phyloP scores from a whole-genome alignment of 2,888 invertebrate genomes.

The Troides helena region DNA sequence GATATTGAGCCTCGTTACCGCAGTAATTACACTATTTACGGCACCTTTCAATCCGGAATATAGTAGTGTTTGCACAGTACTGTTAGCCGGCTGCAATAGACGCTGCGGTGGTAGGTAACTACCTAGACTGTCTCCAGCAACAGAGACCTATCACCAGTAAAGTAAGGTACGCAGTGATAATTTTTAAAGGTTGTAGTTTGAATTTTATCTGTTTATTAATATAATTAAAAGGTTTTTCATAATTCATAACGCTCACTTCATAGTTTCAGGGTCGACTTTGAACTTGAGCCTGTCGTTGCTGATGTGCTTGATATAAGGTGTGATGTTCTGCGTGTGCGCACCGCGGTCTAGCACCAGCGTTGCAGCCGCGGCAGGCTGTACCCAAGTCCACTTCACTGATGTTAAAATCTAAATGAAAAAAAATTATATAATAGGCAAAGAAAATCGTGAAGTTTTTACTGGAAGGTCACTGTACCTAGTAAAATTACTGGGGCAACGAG shows the following conservation, averaged over 20 bases:
- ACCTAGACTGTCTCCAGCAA: too few species aligned
- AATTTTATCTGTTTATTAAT: background rate
- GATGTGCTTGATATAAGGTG: slow-evolving; percentile 84
- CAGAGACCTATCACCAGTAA: too few species aligned
- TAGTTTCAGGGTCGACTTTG: slow-evolving; percentile 73
- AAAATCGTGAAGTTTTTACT: too few species aligned
- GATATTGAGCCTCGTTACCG: too few species aligned
- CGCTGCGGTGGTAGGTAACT: too few species aligned
- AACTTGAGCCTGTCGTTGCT: slow-evolving; percentile 78
- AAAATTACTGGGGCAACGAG: too few species aligned
- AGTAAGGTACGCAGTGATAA: too few species aligned
- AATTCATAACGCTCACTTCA: slow-evolving; percentile 63
- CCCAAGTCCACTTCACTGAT: background rate
- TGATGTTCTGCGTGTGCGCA: slow-evolving; percentile 80
- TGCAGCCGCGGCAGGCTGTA: background rate
- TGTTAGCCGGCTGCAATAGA: too few species aligned
- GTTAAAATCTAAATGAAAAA: background rate
- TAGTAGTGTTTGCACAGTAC: too few species aligned
- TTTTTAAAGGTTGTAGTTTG: background rate
- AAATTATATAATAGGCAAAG: background rate
- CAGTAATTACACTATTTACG: too few species aligned
- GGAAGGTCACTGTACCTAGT: too few species aligned
- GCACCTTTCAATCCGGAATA: too few species aligned
- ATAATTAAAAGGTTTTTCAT: background rate
- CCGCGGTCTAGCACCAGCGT: slow-evolving; percentile 22